A percentile compares a stretch with the other conserved stretches of the same genome.
These are phyloP conservation scores for Macropodus opercularis DNA, from an alignment of 2,797 vertebrate species.

Conservation along the genomic window DNA sequence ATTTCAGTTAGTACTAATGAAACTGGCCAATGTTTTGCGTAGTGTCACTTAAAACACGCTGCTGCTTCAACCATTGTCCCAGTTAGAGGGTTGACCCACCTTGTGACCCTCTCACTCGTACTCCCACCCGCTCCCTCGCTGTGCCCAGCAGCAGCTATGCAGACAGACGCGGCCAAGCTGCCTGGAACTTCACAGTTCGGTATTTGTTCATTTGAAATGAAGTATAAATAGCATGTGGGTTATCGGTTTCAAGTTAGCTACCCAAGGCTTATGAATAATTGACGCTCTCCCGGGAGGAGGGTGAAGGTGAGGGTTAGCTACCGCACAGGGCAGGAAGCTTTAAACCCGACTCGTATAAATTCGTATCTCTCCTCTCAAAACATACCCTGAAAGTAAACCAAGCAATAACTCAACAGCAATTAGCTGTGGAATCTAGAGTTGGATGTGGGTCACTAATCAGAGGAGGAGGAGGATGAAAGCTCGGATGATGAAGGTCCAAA, in stretches of 20 bases:
- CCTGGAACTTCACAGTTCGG: conserved; percentile 70
- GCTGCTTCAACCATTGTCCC: conserved; percentile 24
- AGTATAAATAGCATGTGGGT: conserved; percentile 83
- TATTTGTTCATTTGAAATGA: conserved; percentile 79
- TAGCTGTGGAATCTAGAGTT: conserved; percentile 51
- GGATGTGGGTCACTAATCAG: conserved; percentile 38
- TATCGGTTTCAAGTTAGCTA: conserved; percentile 81
- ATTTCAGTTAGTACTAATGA: no score
- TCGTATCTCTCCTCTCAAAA: conserved; percentile 2
- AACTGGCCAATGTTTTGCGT: no score
- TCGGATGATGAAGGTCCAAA: conserved; percentile 51
- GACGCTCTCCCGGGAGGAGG: conserved; percentile 58
- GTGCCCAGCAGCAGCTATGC: conserved; percentile 47
- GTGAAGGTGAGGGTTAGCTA: conserved; percentile 19
- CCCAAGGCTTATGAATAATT: conserved; percentile 79
- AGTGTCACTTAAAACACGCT: conserved; percentile 1
- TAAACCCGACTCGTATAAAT: neutral
- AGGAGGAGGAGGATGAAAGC: conserved; percentile 33
- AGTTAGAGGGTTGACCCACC: neutral
- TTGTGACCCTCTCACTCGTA: no score
- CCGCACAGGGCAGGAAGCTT: conserved; percentile 29
- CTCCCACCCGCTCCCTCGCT: neutral
- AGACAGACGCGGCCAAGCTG: conserved; percentile 53
- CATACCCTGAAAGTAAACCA: conserved; percentile 16
- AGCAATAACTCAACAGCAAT: conserved; percentile 43